Percentiles rank a stretch among this genome's conserved stretches.
phyloP scores from a whole-genome alignment of 2,797 vertebrate genomes.

The Eulemur rubriventer region DNA sequence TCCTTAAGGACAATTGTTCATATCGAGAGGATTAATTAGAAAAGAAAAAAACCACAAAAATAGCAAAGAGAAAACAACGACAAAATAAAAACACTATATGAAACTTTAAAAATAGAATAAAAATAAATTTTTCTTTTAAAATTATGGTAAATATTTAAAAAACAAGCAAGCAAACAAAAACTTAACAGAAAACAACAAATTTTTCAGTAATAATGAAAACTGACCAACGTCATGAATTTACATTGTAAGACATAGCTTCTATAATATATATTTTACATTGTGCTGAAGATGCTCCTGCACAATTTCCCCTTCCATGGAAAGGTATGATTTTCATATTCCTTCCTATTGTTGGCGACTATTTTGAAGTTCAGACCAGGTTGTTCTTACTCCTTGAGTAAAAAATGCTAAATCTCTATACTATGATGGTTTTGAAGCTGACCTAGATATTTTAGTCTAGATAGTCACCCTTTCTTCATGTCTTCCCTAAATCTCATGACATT shows the following conservation, averaged over 20 bases:
- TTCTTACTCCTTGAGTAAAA: not conserved
- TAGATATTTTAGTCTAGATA: not conserved
- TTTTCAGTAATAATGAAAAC: not conserved
- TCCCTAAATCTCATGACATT: not conserved
- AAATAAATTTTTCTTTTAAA: not conserved
- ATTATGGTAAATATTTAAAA: not conserved
- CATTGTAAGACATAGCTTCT: not conserved
- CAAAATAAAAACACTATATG: not conserved
- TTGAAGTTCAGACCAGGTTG: not conserved
- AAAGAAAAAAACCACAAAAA: not conserved
- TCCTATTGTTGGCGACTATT: not conserved
- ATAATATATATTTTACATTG: not conserved
- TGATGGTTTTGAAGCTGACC: not conserved
- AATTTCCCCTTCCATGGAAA: not conserved
- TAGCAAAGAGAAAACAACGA: not conserved
- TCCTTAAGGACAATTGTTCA: too few species aligned
- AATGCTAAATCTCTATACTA: not conserved
- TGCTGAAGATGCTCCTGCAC: not conserved
- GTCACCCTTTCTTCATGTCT: not conserved
- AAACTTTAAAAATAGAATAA: not conserved
- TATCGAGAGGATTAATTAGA: not conserved
- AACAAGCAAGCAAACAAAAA: not conserved
- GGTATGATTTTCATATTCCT: not conserved
- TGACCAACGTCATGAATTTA: not conserved
- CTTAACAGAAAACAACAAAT: not conserved